A percentile compares a stretch with the other conserved stretches of the same genome.
phyloP scores from a whole-genome alignment of 2,888 invertebrate species.

The Ormia ochracea region DNA sequence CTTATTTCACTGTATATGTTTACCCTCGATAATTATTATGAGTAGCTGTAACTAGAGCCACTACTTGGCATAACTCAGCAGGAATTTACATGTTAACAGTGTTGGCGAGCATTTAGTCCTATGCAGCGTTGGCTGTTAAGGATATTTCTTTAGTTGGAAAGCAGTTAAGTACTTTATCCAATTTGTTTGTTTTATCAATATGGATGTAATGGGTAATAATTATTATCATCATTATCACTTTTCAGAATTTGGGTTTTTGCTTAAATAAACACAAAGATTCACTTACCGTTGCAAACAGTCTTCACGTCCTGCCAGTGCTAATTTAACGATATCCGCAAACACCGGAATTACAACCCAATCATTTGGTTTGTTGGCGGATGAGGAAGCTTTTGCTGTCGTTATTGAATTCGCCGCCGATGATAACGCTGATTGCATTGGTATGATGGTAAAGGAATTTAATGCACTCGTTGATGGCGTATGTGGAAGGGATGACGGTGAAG shows the following conservation, averaged over 20 bases:
- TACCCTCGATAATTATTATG: background rate
- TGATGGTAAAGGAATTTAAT: constrained; percentile 34
- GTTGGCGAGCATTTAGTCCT: background rate
- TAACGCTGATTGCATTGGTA: constrained; percentile 42
- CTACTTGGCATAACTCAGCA: background rate
- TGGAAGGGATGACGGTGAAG: constrained; percentile 38
- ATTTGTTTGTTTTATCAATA: constrained; percentile 6
- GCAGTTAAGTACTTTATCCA: background rate
- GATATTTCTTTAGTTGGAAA: background rate
- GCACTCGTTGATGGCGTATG: constrained; percentile 55
- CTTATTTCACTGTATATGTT: background rate
- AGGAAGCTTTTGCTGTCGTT: constrained; percentile 45
- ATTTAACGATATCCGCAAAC: constrained; percentile 77
- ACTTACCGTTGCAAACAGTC: constrained; percentile 76
- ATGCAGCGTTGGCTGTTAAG: background rate
- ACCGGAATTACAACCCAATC: constrained; percentile 78
- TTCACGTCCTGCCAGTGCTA: constrained; percentile 76
- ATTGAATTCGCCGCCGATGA: constrained; percentile 47
- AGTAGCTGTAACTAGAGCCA: constrained; percentile 5
- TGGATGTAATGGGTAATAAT: constrained; percentile 10
- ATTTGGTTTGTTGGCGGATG: constrained; percentile 70
- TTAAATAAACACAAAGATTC: constrained; percentile 29
- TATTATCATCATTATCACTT: constrained; percentile 43
- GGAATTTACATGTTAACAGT: background rate
- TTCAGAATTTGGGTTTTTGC: constrained; percentile 25